Percentiles rank a stretch among this genome's conserved stretches.
phyloP scores from a whole-genome alignment of 2,888 invertebrate genomes.

The Endotricha flammealis region DNA sequence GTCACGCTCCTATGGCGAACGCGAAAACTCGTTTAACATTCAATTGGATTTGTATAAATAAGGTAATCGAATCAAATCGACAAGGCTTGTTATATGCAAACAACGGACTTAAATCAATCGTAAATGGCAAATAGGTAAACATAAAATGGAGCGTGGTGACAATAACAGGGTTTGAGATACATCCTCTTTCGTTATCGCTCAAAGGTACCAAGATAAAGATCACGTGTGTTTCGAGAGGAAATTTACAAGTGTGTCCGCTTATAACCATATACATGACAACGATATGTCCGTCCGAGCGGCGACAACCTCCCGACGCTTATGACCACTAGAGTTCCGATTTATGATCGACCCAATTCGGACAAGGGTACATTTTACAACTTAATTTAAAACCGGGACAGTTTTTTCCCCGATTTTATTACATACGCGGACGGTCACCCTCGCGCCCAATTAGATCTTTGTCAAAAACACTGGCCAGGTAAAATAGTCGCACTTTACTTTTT shows the following conservation, averaged over 20 bases:
- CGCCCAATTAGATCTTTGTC: slow-evolving; percentile 5
- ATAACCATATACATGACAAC: slow-evolving; percentile 66
- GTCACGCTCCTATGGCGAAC: slow-evolving; percentile 42
- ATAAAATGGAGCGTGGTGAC: slow-evolving; percentile 50
- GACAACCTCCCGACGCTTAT: slow-evolving; percentile 51
- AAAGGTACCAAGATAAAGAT: slow-evolving; percentile 52
- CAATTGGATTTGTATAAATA: slow-evolving; percentile 46
- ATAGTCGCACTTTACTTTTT: background rate
- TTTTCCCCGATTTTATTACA: slow-evolving; percentile 30
- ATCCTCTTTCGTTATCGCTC: slow-evolving; percentile 42
- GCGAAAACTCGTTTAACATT: slow-evolving; percentile 54
- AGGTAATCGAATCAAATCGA: slow-evolving; percentile 48
- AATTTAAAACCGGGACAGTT: slow-evolving; percentile 59
- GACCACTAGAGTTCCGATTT: slow-evolving; percentile 61
- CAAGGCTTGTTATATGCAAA: slow-evolving; percentile 60
- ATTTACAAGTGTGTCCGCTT: slow-evolving; percentile 60
- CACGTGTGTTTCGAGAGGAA: slow-evolving; percentile 56
- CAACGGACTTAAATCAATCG: slow-evolving; percentile 51
- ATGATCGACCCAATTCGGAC: slow-evolving; percentile 56
- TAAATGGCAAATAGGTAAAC: slow-evolving; percentile 52
- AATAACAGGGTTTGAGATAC: slow-evolving; percentile 41
- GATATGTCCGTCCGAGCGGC: slow-evolving; percentile 44
- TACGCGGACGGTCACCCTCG: slow-evolving; percentile 22
- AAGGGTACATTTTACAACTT: slow-evolving; percentile 66
- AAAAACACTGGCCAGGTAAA: slow-evolving; percentile 8